Percentiles rank a stretch among this genome's conserved stretches.
Evolutionary conservation across 2,888 invertebrate species (phyloP).

Genomic region (Megalurothrips usitatus): DNA sequence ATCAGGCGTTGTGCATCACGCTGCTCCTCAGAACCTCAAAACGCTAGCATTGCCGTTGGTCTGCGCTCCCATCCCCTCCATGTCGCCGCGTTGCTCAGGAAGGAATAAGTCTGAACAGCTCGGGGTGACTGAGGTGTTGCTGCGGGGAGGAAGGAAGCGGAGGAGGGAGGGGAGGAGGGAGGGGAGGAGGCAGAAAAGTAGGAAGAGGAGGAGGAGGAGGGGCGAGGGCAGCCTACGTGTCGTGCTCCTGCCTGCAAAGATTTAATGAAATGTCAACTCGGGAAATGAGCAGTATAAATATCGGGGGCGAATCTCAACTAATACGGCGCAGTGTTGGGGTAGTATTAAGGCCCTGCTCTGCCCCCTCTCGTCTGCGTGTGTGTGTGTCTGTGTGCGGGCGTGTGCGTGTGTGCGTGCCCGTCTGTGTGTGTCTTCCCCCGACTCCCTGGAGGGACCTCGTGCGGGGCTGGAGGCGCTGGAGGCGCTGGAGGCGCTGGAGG

Average conservation of each 20-base stretch:
- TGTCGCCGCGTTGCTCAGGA: neutral
- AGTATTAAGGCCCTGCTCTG: neutral
- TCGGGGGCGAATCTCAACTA: slow-evolving; percentile 22
- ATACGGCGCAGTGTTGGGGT: neutral
- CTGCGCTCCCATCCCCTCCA: neutral
- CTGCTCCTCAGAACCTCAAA: no score
- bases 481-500: neutral
- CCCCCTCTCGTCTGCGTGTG: neutral
- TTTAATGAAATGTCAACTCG: slow-evolving; percentile 25
- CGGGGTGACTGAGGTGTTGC: neutral
- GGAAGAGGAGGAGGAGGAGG: neutral
- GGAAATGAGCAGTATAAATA: slow-evolving; percentile 26
- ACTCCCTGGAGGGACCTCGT: neutral
- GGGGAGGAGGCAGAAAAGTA: no score
- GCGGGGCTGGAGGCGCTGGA: neutral
- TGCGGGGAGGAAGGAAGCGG: neutral
- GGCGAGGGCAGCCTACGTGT: neutral
- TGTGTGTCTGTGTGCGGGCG: neutral
- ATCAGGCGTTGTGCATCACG: no score
- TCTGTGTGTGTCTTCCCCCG: neutral
- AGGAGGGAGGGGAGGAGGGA: no score
- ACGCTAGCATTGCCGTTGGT: no score
- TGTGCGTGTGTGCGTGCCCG: neutral
- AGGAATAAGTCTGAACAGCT: neutral
- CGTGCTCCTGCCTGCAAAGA: no score